Evolutionary conservation across 2,888 invertebrate species (phyloP).

Genomic region (Lasiommata megera): DNA sequence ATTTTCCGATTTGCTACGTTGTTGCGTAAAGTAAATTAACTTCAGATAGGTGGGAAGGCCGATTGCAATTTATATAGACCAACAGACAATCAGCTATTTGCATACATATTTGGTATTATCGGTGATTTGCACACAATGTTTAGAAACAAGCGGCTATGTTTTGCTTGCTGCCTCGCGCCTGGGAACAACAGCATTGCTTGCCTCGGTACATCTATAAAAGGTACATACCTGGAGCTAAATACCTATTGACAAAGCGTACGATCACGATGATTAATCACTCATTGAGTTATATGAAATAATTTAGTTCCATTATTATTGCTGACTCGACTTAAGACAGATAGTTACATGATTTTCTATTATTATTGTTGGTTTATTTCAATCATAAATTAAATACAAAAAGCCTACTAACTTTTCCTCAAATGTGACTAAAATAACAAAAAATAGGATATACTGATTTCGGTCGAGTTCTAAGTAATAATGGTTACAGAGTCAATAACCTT

Average conservation of each 20-base stretch:
- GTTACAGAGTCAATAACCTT: too few species aligned
- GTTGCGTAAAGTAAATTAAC: conserved; percentile 22
- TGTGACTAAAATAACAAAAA: too few species aligned
- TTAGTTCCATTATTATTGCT: too few species aligned
- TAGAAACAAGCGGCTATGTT: conserved; percentile 62
- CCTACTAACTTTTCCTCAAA: too few species aligned
- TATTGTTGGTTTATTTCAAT: too few species aligned
- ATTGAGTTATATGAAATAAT: background rate
- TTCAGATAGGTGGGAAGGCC: conserved; percentile 38
- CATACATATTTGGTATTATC: conserved; percentile 58
- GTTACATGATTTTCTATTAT: too few species aligned
- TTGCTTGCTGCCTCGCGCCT: conserved; percentile 55
- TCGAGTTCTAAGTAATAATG: too few species aligned
- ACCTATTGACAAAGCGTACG: conserved; percentile 37
- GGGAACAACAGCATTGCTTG: conserved; percentile 51
- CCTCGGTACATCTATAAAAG: conserved; percentile 39
- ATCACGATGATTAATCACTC: background rate
- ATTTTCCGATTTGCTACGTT: conserved; percentile 3
- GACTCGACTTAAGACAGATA: too few species aligned
- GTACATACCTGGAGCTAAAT: conserved; percentile 34
- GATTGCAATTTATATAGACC: conserved; percentile 38
- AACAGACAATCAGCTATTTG: conserved; percentile 42
- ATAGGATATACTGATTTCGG: too few species aligned
- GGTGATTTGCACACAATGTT: conserved; percentile 73
- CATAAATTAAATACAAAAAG: too few species aligned